Evolutionary conservation across 23 tunicate genomes (phyloP), one percentile per base, ranked within the genome.

Genomic region (Oikopleura dioica): DNA sequence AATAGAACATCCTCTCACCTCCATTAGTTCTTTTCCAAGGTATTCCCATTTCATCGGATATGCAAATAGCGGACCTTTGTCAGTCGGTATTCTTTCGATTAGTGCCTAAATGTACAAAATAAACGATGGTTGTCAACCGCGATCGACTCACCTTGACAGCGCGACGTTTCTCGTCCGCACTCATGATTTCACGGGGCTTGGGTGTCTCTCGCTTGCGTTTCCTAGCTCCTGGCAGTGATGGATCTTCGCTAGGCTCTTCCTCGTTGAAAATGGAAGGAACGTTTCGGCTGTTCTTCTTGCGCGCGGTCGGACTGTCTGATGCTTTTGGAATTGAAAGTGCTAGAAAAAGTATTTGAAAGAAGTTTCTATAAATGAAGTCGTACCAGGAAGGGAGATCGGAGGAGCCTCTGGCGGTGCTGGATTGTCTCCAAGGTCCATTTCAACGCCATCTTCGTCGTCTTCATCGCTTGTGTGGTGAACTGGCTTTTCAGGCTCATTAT

Each of bases 61-160:
- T 37, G 82, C 99, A 51, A 94, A 94, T 59, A 94, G 81, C 38
- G 84, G 85, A 36, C 81, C 88, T 51, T 84, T 86, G 44, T 94
- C 82, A 1, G 99, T 86, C n/a, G 99, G 99, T 23, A 94, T 94
- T 33, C 86, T 50, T 37, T 94, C 99, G 34, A 94, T 94, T 44
- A 94, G 63, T 37, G 89, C 99, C 16, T 92, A 85, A 2, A 63
- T 12, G n/a, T n/a, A n/a, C n/a, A n/a, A n/a, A n/a, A n/a, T n/a
- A n/a, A n/a, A n/a, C n/a, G n/a, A n/a, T n/a, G n/a, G n/a, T n/a
- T n/a, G n/a, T n/a, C n/a, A n/a, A n/a, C n/a, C n/a, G n/a, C n/a
- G n/a, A n/a, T n/a, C n/a, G n/a, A n/a, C n/a, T 23, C n/a, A 63
- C 72, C 72, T 63, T 63, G n/a, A 63, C 72, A 28, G 72, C 72